phyloP scores from a whole-genome alignment of 2,113 vertebrate genomes.

The Saccopteryx bilineata region DNA sequence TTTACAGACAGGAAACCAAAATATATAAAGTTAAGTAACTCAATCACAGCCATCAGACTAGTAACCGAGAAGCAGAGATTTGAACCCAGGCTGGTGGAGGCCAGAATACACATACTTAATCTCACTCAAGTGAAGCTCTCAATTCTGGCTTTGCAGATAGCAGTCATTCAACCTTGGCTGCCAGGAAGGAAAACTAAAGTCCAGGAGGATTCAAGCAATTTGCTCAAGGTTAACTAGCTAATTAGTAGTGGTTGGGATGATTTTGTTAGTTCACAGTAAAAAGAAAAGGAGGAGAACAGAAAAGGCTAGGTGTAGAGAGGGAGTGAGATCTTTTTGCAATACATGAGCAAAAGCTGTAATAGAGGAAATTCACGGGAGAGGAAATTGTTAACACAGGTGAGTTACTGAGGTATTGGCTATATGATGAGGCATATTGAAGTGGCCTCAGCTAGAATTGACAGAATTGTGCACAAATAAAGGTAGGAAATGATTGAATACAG shows the following conservation, averaged over 20 bases:
- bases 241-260: not conserved
- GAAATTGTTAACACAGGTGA: not conserved
- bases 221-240: not conserved
- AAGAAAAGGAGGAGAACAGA: not conserved
- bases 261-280: not conserved
- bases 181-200: not conserved
- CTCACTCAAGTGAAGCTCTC: not conserved
- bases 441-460: not conserved
- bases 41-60: not conserved
- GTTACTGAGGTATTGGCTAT: too few species aligned
- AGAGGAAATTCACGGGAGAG: not conserved
- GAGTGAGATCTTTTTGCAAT: not conserved
- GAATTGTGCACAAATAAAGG: not conserved
- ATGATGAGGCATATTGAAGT: not conserved
- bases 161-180: not conserved
- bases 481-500: not conserved
- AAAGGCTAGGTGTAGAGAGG: not conserved
- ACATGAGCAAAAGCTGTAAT: not conserved
- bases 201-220: not conserved
- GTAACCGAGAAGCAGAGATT: conserved; percentile 25
- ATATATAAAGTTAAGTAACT: not conserved
- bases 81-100: not conserved
- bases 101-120: not conserved
- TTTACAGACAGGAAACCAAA: conserved; percentile 38
- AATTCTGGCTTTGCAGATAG: not conserved